These are phyloP conservation scores for Hassar affinis DNA, from an alignment of 2,113 vertebrate genomes.

Conservation along the genomic window DNA sequence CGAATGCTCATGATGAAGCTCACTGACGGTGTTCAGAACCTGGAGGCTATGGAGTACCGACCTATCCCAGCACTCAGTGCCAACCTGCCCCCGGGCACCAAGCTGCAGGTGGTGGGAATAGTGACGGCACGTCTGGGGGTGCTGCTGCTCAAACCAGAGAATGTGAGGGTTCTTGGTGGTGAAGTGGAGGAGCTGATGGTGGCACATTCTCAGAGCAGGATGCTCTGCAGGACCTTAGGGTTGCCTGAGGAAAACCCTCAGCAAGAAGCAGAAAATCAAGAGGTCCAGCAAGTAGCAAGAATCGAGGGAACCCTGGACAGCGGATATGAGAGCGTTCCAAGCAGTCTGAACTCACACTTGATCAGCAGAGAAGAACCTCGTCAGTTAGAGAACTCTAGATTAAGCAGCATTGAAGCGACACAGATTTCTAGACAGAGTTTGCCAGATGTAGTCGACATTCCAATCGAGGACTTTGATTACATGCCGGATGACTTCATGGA, in stretches of 20 bases:
- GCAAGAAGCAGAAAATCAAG: conserved; percentile 75
- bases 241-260: conserved; percentile 66
- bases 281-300: conserved; percentile 67
- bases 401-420: not conserved
- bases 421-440: conserved; percentile 4
- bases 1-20: conserved; percentile 90
- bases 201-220: conserved; percentile 53
- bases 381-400: conserved; percentile 5
- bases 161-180: conserved; percentile 87
- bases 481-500: conserved; percentile 45
- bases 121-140: conserved; percentile 85
- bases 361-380: conserved; percentile 23
- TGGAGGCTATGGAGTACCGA: conserved; percentile 93
- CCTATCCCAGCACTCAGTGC: conserved; percentile 77
- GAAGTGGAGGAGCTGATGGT: conserved; percentile 86
- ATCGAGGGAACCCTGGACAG: conserved; percentile 66
- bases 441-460: conserved; percentile 30
- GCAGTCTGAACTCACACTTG: conserved; percentile 45
- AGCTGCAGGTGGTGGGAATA: conserved; percentile 85
- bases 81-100: conserved; percentile 78
- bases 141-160: conserved; percentile 84
- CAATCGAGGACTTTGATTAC: conserved; percentile 45
- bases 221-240: conserved; percentile 83
- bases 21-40: conserved; percentile 86
- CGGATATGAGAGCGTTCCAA: conserved; percentile 67